Evolutionary conservation across 1,140 invertebrate genomes (phyloP).

Genomic region (Apis cerana): DNA sequence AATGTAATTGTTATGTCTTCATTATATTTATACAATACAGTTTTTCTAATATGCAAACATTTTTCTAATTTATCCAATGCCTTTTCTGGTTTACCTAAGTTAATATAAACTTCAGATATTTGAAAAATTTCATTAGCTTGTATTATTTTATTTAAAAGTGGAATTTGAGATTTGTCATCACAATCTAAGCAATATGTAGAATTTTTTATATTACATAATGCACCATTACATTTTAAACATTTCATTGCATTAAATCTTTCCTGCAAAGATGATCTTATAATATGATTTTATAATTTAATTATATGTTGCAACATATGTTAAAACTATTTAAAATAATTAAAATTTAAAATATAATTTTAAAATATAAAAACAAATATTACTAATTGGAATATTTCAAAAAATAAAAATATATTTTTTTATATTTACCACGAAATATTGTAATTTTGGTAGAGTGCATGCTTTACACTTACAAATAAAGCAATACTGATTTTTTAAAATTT

Average conservation of each 20-base stretch:
- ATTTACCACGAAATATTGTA: constrained; percentile 81
- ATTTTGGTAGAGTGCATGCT: constrained; percentile 81
- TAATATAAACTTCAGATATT: constrained; percentile 53
- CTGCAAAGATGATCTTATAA: constrained; percentile 59
- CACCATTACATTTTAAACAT: constrained; percentile 74
- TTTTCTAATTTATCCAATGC: constrained; percentile 70
- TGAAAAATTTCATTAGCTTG: constrained; percentile 77
- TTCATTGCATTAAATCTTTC: constrained; percentile 76
- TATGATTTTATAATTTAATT: neutral
- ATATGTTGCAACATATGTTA: neutral
- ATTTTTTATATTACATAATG: constrained; percentile 56
- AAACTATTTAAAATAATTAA: neutral
- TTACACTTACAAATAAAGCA: constrained; percentile 86
- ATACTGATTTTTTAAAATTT: constrained; percentile 85
- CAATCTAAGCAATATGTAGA: constrained; percentile 70
- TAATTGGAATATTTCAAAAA: neutral
- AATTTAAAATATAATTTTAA: no score
- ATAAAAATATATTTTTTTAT: neutral
- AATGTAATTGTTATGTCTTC: constrained; percentile 77
- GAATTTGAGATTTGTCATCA: constrained; percentile 59
- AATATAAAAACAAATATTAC: neutral
- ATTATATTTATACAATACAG: constrained; percentile 80
- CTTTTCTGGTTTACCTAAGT: constrained; percentile 56
- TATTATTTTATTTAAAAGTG: constrained; percentile 67
- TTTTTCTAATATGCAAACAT: constrained; percentile 77